Percentiles rank a stretch among this genome's conserved stretches.
These are phyloP conservation scores for Conus betulinus DNA, from an alignment of 1,140 invertebrate species.

Conservation along the genomic window DNA sequence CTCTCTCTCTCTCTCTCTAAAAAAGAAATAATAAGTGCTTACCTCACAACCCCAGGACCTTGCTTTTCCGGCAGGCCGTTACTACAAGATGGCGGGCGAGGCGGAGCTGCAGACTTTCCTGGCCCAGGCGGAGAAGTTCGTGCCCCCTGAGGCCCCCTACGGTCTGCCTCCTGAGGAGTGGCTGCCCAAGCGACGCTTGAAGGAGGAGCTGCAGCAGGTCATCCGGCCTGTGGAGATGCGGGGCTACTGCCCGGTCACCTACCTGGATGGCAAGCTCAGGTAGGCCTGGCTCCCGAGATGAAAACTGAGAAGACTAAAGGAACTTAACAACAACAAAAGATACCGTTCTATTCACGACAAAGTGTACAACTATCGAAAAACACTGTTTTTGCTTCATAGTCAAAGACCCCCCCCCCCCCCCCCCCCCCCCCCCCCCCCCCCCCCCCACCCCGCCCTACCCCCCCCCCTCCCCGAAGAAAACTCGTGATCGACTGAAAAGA, in stretches of 20 bases:
- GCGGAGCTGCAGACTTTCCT: slow-evolving; percentile 72
- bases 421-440: too few relatives aligned
- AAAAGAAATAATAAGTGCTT: neutral
- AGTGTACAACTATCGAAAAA: too few relatives aligned
- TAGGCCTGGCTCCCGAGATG: too few relatives aligned
- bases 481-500: too few relatives aligned
- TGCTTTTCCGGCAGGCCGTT: slow-evolving; percentile 59
- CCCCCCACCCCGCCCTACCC: too few relatives aligned
- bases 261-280: slow-evolving; percentile 62
- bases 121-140: slow-evolving; percentile 69
- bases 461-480: too few relatives aligned
- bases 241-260: slow-evolving; percentile 76
- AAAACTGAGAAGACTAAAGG: too few relatives aligned
- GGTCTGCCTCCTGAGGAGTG: slow-evolving; percentile 66
- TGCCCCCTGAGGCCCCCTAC: slow-evolving; percentile 69
- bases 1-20: too few relatives aligned
- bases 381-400: too few relatives aligned
- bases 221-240: slow-evolving; percentile 64
- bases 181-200: slow-evolving; percentile 61
- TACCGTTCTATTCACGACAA: too few relatives aligned
- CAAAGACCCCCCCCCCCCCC: too few relatives aligned
- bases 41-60: neutral
- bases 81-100: slow-evolving; percentile 72
- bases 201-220: slow-evolving; percentile 54
- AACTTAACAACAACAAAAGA: too few relatives aligned